A percentile compares a stretch with the other conserved stretches of the same genome.
These are phyloP conservation scores for Trichogramma pretiosum DNA, from an alignment of 1,140 invertebrate genomes.

Conservation along the genomic window DNA sequence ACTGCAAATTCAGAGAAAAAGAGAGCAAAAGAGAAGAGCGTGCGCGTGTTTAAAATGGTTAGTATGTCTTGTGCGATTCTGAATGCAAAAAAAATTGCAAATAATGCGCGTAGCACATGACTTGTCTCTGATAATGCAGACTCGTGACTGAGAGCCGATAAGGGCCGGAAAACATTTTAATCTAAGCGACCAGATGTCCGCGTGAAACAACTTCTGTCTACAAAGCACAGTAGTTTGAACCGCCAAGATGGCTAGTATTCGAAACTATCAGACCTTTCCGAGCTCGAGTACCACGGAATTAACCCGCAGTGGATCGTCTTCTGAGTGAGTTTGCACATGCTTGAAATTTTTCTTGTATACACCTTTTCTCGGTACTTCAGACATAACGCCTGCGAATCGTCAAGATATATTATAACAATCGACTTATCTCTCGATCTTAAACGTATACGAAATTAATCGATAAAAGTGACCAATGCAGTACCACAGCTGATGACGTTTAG, in stretches of 20 bases:
- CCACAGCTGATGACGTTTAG: no score
- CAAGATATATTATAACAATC: no score
- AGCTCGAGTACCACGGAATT: not conserved
- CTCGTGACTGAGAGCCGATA: slow-evolving; percentile 28
- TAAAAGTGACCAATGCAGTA: no score
- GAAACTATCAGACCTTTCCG: slow-evolving; percentile 30
- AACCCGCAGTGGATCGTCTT: not conserved
- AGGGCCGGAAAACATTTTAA: slow-evolving; percentile 9
- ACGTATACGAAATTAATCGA: no score
- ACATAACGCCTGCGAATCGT: no score
- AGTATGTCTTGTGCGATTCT: not conserved
- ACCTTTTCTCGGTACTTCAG: no score
- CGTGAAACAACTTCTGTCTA: no score
- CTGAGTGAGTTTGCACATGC: not conserved
- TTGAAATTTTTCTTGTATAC: no score
- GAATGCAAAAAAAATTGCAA: not conserved
- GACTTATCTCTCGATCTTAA: no score
- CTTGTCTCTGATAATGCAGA: slow-evolving; percentile 24
- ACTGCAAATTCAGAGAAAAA: no score
- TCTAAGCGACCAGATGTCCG: not conserved
- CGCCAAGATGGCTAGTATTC: slow-evolving; percentile 25
- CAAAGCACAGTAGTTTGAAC: no score
- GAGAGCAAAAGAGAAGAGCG: no score
- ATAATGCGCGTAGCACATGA: slow-evolving; percentile 26
- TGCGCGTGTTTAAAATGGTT: not conserved